A percentile compares a stretch with the other conserved stretches of the same genome.
Evolutionary conservation across 2,888 invertebrate species (phyloP).

Genomic region (Thera obeliscata): DNA sequence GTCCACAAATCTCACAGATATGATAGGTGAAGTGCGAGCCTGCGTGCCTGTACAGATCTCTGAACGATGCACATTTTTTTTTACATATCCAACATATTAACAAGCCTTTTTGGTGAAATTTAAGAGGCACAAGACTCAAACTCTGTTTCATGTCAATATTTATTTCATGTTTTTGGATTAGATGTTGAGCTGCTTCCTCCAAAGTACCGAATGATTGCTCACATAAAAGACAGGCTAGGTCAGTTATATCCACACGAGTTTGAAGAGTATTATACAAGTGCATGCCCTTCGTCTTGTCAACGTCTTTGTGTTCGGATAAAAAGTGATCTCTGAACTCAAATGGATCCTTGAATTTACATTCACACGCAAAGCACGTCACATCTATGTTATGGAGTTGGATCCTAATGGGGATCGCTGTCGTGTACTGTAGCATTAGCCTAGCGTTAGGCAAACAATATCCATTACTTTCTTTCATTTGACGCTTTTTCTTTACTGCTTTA

Average conservation of each 20-base stretch:
- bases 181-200: slow-evolving; percentile 29
- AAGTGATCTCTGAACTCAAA: slow-evolving; percentile 36
- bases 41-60: slow-evolving; percentile 36
- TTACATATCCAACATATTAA: slow-evolving; percentile 21
- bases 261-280: slow-evolving; percentile 21
- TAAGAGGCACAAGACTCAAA: slow-evolving; percentile 25
- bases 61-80: slow-evolving; percentile 22
- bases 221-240: slow-evolving; percentile 36
- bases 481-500: neutral
- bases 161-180: slow-evolving; percentile 24
- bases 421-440: slow-evolving; percentile 18
- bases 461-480: neutral
- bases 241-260: slow-evolving; percentile 34
- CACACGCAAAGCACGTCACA: slow-evolving; percentile 24
- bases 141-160: slow-evolving; percentile 21
- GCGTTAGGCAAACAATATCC: slow-evolving; percentile 12
- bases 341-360: slow-evolving; percentile 27
- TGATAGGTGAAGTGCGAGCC: slow-evolving; percentile 32
- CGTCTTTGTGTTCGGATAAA: slow-evolving; percentile 30
- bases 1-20: slow-evolving; percentile 36
- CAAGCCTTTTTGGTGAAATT: slow-evolving; percentile 12
- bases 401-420: slow-evolving; percentile 24
- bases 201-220: slow-evolving; percentile 15
- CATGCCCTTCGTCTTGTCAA: slow-evolving; percentile 32
- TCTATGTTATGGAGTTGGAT: slow-evolving; percentile 3